Base-by-base conservation (phyloP, 2,113 vertebrate species). In the Leucosticte australis region DNA sequence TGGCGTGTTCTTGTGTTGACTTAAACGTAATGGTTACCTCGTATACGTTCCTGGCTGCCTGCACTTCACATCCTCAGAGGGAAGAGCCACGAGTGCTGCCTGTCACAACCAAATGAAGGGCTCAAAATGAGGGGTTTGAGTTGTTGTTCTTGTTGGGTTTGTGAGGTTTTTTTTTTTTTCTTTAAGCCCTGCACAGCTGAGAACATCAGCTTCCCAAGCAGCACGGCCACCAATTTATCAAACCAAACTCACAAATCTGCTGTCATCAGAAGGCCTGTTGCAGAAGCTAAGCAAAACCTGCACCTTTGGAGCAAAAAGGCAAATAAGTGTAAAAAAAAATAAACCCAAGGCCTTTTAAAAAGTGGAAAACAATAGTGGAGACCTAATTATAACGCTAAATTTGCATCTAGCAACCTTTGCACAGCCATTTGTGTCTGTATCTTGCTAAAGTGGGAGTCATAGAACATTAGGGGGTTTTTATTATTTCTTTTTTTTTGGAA, bases 391-490 rank as follows among this genome's bases (percentile, higher is more conserved):
- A 97, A 81, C 88, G 49, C 71, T 37, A 37, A 37, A 97, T 95
- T 96, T 95, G 92, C 96, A 97, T 95, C 89, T 78, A 78, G 78
- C 71, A 95, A 52, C 79, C 35, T 94, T 90, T 90, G 90, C 37
- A 83, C 79, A 90, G 60, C 15, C 56, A 49, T 90, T 88, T 71
- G 46, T 33, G 44, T 70, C 70, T 37, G 21, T 35, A 1, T 46
- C 64, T 37, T 11, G 16, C 50, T 81, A 60, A 60, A 81, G 9
- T 28, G 2, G 16, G 59, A 71, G 17, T 37, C 49, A 55, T 2
- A 84, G 44, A 44, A 52, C 15, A 18, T 78, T 24, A 55, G 55
- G 39, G 33, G 33, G 0, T 5, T 26, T 68, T 30, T 30, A 53
- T 30, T 9, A 2, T 70, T n/a, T 59, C 7, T 3, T 70, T n/a